Percentiles rank a stretch among this genome's conserved stretches.
phyloP scores from a whole-genome alignment of 2,113 vertebrate genomes.

The Epinephelus lanceolatus region DNA sequence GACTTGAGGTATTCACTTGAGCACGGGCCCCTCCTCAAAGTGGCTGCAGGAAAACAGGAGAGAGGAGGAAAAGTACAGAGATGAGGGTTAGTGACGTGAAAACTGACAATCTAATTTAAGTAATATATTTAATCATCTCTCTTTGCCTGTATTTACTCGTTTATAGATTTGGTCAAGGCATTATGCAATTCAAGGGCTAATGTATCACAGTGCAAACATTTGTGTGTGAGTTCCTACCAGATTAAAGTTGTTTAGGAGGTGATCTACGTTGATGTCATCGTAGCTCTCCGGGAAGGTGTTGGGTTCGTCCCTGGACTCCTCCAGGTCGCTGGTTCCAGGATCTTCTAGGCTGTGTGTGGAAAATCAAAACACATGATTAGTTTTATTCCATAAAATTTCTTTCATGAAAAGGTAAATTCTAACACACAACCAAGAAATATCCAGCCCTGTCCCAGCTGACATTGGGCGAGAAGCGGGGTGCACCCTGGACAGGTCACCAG shows the following conservation, averaged over 20 bases:
- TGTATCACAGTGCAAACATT: no score
- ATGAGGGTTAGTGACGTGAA: neutral
- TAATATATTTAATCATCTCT: no score
- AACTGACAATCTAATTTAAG: neutral
- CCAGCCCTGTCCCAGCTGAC: no score
- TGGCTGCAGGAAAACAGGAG: conserved; percentile 82
- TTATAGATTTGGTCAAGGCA: no score
- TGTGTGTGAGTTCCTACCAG: conserved; percentile 82
- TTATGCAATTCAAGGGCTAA: no score
- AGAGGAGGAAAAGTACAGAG: neutral
- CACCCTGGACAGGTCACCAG: no score
- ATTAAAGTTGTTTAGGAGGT: conserved; percentile 88
- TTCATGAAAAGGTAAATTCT: no score
- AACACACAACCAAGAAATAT: no score
- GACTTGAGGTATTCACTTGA: conserved; percentile 78
- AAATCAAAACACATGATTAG: neutral
- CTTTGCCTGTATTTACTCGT: no score
- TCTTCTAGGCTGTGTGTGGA: conserved; percentile 87
- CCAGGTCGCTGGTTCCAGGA: conserved; percentile 81
- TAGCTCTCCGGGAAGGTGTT: conserved; percentile 88
- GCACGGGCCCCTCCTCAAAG: conserved; percentile 84
- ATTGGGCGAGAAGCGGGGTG: no score
- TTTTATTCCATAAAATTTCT: neutral
- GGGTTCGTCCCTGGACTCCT: conserved; percentile 88
- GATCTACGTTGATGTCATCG: conserved; percentile 86